Evolutionary conservation across 2,113 vertebrate genomes (phyloP).

Genomic region (Galemys pyrenaicus): DNA sequence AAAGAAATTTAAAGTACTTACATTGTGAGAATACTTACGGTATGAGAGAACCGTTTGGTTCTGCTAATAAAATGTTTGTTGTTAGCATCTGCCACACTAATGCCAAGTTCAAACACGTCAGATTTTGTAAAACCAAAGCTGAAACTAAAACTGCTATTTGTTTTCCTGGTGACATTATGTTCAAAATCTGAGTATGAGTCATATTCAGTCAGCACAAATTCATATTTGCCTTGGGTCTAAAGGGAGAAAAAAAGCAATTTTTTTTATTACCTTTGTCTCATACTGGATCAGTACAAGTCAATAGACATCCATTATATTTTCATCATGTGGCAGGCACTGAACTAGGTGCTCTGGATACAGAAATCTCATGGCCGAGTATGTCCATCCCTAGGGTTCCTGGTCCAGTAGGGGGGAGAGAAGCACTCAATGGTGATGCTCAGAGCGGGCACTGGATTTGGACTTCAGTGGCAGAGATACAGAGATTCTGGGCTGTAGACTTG

Average conservation of each 20-base stretch:
- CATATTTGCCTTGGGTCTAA: conserved; percentile 92
- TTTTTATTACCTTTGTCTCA: background rate
- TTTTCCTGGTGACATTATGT: conserved; percentile 67
- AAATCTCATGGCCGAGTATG: background rate
- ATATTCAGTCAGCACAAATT: conserved; percentile 88
- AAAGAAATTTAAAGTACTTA: background rate
- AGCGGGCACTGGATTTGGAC: background rate
- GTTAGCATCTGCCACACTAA: conserved; percentile 76
- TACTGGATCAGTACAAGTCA: background rate
- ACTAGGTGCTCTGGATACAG: background rate
- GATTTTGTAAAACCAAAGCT: conserved; percentile 84
- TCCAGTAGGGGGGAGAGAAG: background rate
- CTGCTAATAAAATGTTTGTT: conserved; percentile 85
- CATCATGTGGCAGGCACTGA: background rate
- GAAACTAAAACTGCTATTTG: conserved; percentile 67
- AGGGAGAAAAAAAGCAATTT: conserved; percentile 65
- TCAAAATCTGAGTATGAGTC: conserved; percentile 90
- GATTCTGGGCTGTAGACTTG: background rate
- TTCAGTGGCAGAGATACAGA: background rate
- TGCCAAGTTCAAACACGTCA: conserved; percentile 82
- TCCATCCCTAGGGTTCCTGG: background rate
- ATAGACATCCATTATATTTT: background rate
- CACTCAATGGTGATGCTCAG: background rate
- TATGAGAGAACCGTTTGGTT: conserved; percentile 87
- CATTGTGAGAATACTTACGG: conserved; percentile 83